Base-by-base conservation (phyloP, 2,113 vertebrate species). In the Chinchilla lanigera region DNA sequence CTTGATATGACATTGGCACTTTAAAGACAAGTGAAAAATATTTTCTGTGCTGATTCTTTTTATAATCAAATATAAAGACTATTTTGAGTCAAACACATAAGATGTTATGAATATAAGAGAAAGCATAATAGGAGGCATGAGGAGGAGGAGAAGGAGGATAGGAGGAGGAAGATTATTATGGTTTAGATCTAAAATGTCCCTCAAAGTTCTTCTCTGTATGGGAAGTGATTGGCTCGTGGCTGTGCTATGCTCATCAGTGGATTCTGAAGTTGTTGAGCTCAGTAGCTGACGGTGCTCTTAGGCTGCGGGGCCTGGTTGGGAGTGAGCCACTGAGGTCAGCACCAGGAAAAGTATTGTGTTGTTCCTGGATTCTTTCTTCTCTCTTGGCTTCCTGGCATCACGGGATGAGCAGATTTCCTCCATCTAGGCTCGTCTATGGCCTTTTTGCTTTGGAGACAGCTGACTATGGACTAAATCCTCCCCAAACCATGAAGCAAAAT, bases 401-500 rank as follows among this genome's bases (percentile, higher is more conserved):
- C 14, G 73, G 11, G 73, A 12, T 75, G 22, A 47, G 14, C 73
- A 44, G 24, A 75, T 47, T 75, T 28, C 11, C 41, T 24, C 73
- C 12, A 13, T 4, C 3, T 0, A 6, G 1, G 0, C 10, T 44
- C 10, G 44, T 75, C 11, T 22, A 73, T 44, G 26, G 38, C 38
- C 38, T 26, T 75, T 26, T 44, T 44, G 71, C 22, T 75, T 75
- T 26, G 38, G 2, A 75, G 11, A 22, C 11, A 75, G 38, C 20
- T 13, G 38, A 44, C 22, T 41, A 44, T 24, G 38, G 38, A 75
- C 24, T 26, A 75, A 69, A n/a, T 35, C 16, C 16, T 69, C 17
- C 35, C 7, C n/a, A 69, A n/a, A 17, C 35, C 67, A 69, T 20
- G 35, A 69, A 8, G 5, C 67, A 67, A 35, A 67, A 35, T 17